These are phyloP conservation scores for Apus apus DNA, from an alignment of 2,113 vertebrate genomes.

Conservation along the genomic window DNA sequence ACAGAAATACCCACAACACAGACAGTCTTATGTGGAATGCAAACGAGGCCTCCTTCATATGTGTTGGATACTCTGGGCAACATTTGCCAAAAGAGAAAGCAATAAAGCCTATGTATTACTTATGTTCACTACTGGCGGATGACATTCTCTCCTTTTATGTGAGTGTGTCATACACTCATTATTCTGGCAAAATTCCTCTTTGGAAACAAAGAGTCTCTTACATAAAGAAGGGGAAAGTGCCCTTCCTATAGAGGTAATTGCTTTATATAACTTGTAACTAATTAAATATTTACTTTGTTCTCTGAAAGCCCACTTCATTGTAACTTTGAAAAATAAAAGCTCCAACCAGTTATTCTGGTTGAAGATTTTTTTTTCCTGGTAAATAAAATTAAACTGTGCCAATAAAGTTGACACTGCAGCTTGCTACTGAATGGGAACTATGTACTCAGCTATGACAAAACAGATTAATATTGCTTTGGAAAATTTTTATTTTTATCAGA, in stretches of 20 bases:
- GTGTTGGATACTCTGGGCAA: not conserved
- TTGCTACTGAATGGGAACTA: not conserved
- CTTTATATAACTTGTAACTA: conserved; percentile 1
- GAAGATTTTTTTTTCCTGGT: conserved; percentile 25
- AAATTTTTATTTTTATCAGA: not conserved
- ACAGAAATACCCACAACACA: not conserved
- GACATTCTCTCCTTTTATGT: not conserved
- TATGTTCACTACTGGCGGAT: not conserved
- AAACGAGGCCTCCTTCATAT: not conserved
- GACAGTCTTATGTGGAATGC: not conserved
- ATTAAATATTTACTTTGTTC: conserved; percentile 57
- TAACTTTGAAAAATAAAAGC: conserved; percentile 4
- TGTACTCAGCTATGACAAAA: not conserved
- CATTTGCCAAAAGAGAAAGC: not conserved
- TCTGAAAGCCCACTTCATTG: conserved; percentile 16
- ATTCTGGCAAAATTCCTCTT: not conserved
- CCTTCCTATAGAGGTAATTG: conserved; percentile 25
- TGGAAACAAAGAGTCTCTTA: not conserved
- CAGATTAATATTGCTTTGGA: not conserved
- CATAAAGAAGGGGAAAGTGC: not conserved
- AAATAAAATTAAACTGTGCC: conserved; percentile 11
- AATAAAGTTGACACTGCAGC: conserved; percentile 6
- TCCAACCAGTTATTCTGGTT: conserved; percentile 28
- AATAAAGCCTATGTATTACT: not conserved
- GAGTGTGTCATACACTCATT: not conserved